Evolutionary conservation across 2,113 vertebrate species (phyloP), one percentile per base, ranked within the genome.

Genomic region (Scomber japonicus): DNA sequence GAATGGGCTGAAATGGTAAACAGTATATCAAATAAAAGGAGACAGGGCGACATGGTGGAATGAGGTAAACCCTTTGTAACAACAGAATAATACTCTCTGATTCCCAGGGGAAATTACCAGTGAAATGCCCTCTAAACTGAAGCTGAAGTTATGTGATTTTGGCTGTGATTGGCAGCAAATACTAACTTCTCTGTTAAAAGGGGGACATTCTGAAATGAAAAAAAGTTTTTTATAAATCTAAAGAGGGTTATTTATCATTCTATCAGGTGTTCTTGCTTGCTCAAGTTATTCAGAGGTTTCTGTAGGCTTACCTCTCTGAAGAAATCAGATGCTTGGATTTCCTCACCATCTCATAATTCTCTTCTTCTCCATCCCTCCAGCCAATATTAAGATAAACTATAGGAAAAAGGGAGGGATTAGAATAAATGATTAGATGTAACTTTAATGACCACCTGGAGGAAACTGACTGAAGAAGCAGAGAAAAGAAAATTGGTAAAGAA

Each of bases 1-100:
- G 85, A 84, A 85, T 78, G 62, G 68, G 61, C 49, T 71, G 51
- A 88, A 80, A 75, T 82, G 68, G 71, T 82, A 65, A 86, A 82
- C 63, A 66, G 51, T 83, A 35, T 71, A 75, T 84, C 45, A 86
- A 77, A 85, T 80, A 46, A 78, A 79, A 86, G 65, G 50, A 84
- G 72, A 81, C 49, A 35, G 69, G 63, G 46, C 24, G 24, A 75
- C 64, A 64, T 57, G 71, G 75, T 79, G 64, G 75, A 46, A 83
- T 69, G 60, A 79, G 54, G 14, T 69, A 53, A 76, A 80, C 55
- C 62, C 54, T 64, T 70, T 70, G 17, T 24, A 69, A 78, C 40
- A 75, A 62, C 62, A 65, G 17, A 59, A 60, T 64, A 55, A 71
- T 62, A 14, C 27, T 66, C 3, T 55, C 35, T 69, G 71, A 80